phyloP scores from a whole-genome alignment of 2,888 invertebrate species.

The Perdita meconis region DNA sequence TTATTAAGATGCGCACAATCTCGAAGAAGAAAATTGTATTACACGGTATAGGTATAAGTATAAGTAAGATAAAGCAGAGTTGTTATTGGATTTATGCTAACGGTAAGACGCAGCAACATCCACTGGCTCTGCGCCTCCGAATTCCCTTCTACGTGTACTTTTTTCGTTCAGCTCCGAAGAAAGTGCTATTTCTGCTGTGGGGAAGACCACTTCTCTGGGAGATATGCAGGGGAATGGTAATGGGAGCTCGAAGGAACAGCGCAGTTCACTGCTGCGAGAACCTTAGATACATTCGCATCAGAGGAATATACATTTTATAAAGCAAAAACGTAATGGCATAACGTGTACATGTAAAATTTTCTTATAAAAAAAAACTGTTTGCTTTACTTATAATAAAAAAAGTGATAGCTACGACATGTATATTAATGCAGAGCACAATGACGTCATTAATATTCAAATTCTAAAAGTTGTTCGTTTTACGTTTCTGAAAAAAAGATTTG shows the following conservation, averaged over 20 bases:
- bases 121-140: conserved; percentile 27
- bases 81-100: neutral
- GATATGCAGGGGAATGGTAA: conserved; percentile 43
- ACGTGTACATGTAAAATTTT: no score
- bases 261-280: neutral
- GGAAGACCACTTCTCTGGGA: conserved; percentile 49
- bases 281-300: neutral
- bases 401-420: no score
- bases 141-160: conserved; percentile 25
- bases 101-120: conserved; percentile 11
- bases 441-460: no score
- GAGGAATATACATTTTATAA: neutral
- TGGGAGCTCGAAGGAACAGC: conserved; percentile 28
- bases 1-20: neutral
- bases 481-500: no score
- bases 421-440: no score
- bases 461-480: no score
- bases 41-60: neutral
- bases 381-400: no score
- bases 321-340: no score
- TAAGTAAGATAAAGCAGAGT: neutral
- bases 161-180: conserved; percentile 29
- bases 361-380: no score
- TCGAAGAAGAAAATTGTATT: neutral
- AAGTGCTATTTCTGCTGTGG: conserved; percentile 49